Percentiles rank a stretch among this genome's conserved stretches.
These are phyloP conservation scores for Selene dorsalis DNA, from an alignment of 2,797 vertebrate genomes.

Conservation along the genomic window DNA sequence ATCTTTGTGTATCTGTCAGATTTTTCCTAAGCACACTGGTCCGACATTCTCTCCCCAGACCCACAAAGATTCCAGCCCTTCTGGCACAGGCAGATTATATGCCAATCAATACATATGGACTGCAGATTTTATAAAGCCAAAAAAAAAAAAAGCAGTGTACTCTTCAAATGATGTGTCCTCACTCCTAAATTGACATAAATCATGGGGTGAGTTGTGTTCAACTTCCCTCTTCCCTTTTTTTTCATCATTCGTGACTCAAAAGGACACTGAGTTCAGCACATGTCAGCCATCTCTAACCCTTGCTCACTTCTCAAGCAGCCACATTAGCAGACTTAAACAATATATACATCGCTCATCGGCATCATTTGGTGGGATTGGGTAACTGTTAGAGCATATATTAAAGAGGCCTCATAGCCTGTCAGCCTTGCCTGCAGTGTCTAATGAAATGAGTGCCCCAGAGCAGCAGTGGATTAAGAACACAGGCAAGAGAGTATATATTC, in stretches of 20 bases:
- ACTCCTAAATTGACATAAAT: constrained; percentile 48
- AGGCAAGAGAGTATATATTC: constrained; percentile 89
- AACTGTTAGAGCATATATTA: constrained; percentile 85
- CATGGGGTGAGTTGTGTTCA: constrained; percentile 31
- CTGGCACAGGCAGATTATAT: constrained; percentile 77
- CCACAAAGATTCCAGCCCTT: constrained; percentile 72
- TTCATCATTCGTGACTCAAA: constrained; percentile 34
- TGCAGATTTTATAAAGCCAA: constrained; percentile 60
- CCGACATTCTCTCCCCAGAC: constrained; percentile 62
- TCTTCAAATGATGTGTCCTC: constrained; percentile 49
- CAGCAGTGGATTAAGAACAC: constrained; percentile 90
- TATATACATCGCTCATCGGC: constrained; percentile 76
- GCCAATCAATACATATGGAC: constrained; percentile 79
- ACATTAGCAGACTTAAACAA: constrained; percentile 71
- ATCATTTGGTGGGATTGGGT: constrained; percentile 83
- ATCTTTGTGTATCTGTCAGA: constrained; percentile 80
- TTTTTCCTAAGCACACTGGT: constrained; percentile 67
- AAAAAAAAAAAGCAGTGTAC: constrained; percentile 29
- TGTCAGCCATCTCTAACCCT: constrained; percentile 38
- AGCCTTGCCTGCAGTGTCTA: constrained; percentile 81
- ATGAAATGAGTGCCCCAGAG: constrained; percentile 88
- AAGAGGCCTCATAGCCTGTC: constrained; percentile 81
- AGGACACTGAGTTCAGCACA: constrained; percentile 53
- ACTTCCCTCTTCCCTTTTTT: constrained; percentile 29
- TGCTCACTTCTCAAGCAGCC: constrained; percentile 44